Conservation (phyloP, 2,888 invertebrate genomes). For the Esperia sulphurella region DNA sequence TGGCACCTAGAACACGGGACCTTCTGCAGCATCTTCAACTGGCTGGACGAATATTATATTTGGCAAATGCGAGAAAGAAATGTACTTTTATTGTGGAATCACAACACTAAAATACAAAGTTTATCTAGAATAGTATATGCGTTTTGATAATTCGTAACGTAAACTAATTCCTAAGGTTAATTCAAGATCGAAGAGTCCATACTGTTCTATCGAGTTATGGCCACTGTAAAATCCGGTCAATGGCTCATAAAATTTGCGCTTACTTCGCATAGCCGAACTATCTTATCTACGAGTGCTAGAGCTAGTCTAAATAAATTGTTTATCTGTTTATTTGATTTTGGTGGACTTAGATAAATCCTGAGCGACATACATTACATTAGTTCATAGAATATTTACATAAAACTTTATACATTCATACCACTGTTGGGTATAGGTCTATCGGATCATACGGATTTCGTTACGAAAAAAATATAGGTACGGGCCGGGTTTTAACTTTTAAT, state of each 20-base stretch:
- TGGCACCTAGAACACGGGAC: too few species aligned
- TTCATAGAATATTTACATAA: too few species aligned
- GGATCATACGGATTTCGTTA: too few species aligned
- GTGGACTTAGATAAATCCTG: conserved; percentile 4
- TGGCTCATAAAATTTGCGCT: conserved; percentile 33
- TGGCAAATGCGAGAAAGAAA: too few species aligned
- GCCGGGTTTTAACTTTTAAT: too few species aligned
- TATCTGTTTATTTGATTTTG: conserved; percentile 18
- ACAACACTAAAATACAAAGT: too few species aligned
- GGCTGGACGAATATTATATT: too few species aligned
- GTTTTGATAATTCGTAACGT: conserved; percentile 8
- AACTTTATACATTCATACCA: too few species aligned
- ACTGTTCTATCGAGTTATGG: conserved; percentile 22
- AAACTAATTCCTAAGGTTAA: conserved; percentile 12
- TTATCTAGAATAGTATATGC: background rate
- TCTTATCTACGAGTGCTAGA: conserved; percentile 23
- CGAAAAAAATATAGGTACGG: too few species aligned
- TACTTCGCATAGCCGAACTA: conserved; percentile 21
- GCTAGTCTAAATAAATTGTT: conserved; percentile 21
- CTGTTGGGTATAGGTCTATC: too few species aligned
- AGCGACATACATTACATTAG: background rate
- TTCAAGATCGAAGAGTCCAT: conserved; percentile 19
- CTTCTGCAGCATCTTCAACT: too few species aligned
- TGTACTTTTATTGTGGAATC: too few species aligned
- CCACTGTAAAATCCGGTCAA: conserved; percentile 32